Base-by-base conservation (phyloP, 2,113 vertebrate species). In the Malurus melanocephalus region DNA sequence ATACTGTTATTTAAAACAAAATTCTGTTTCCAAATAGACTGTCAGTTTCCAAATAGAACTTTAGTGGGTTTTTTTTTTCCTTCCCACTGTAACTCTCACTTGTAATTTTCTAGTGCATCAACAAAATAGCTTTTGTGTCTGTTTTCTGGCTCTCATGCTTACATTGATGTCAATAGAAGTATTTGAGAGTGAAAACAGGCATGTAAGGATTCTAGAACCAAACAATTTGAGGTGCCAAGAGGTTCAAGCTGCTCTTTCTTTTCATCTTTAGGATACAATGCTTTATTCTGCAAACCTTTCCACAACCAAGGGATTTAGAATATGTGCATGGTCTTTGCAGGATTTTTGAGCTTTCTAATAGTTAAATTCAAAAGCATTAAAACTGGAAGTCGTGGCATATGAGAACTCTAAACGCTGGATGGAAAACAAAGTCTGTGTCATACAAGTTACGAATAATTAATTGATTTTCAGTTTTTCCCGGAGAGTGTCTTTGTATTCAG, bases 61-160 rank as follows among this genome's bases (percentile, higher is more conserved):
- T 16, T 0, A 35, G 35, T 14, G 9, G 9, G 4, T 0, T 2
- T 77, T 51, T 77, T 51, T 73, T 61, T 65, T 33, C 46, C 16
- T 80, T 72, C 21, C 26, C 42, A 5, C 4, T 27, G 7, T 38
- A 81, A 42, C 20, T 66, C 38, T 77, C 9, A 48, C 4, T 48
- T 78, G 20, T 60, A 16, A 19, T 74, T 89, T 77, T 80, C n/a
- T 59, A 22, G 69, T 7, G 2, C 40, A 60, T 56, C n/a, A 74
- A 45, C 12, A 28, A 51, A 73, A 45, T 9, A 87, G 23, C 24
- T 71, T 82, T 59, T 1, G 1, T 71, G 16, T 33, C 40, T 88
- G 0, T 80, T 83, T 83, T 35, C 13, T 62, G 28, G 21, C 56
- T 80, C 23, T 74, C 10, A 23, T 55, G 53, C 27, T 77, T 65